phyloP scores from a whole-genome alignment of 2,797 vertebrate species.

The Melanogrammus aeglefinus region DNA sequence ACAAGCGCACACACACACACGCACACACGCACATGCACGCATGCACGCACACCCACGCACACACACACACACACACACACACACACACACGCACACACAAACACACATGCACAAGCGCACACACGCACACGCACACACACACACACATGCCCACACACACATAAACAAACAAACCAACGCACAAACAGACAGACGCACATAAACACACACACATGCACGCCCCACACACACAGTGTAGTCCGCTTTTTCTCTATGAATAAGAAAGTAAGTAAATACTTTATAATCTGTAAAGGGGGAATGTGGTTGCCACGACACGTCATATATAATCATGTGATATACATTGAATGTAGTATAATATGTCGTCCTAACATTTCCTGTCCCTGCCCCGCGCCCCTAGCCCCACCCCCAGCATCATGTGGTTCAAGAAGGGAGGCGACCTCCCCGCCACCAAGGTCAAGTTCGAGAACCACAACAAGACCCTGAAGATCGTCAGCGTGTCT shows the following conservation, averaged over 20 bases:
- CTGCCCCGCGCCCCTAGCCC: conserved; percentile 52
- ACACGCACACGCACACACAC: neutral
- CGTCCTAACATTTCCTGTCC: neutral
- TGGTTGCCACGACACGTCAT: neutral
- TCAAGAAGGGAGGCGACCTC: conserved; percentile 92
- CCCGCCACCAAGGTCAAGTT: conserved; percentile 81
- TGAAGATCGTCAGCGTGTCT: conserved; percentile 84
- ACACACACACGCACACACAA: neutral
- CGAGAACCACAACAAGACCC: conserved; percentile 91
- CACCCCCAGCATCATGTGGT: conserved; percentile 90
- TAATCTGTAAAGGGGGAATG: neutral
- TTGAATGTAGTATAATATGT: neutral
- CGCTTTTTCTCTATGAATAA: too few species aligned
- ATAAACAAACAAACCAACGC: too few species aligned
- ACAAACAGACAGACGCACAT: too few species aligned
- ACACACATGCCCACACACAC: too few species aligned
- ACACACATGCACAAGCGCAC: neutral
- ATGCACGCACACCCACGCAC: too few species aligned
- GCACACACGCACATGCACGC: conserved; percentile 4
- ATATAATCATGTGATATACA: too few species aligned
- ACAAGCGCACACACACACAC: too few species aligned
- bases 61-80: too few species aligned
- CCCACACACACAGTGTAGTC: too few species aligned
- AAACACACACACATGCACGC: too few species aligned
- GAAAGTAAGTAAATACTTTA: neutral